Conservation (phyloP, 2,113 vertebrate species). For the Serilophus lunatus region DNA sequence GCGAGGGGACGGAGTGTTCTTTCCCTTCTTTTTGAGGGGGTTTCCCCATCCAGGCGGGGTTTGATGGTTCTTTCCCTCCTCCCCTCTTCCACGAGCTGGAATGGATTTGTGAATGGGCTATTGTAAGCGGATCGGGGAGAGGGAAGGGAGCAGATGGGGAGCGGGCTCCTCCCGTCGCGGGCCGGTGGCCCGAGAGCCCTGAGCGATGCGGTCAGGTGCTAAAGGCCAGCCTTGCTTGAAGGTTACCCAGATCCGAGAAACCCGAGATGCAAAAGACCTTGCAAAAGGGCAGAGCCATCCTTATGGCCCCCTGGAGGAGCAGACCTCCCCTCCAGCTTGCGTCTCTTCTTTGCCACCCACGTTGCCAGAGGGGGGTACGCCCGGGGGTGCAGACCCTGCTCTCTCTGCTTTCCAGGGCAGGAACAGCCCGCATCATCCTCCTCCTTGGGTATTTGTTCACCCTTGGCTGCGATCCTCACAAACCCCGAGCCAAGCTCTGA, state of each 20-base stretch:
- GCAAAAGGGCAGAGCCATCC: background rate
- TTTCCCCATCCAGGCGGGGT: background rate
- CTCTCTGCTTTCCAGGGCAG: background rate
- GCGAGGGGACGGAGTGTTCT: rapidly evolving
- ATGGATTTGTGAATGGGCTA: conserved; percentile 57
- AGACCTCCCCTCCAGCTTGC: too few species aligned
- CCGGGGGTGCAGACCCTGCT: background rate
- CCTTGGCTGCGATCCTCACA: background rate
- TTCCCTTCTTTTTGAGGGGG: background rate
- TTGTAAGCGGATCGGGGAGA: background rate
- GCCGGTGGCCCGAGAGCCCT: background rate
- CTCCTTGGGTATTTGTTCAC: background rate
- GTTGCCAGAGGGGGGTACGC: background rate
- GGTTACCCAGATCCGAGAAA: background rate
- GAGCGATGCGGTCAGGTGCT: conserved; percentile 63
- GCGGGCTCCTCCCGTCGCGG: background rate
- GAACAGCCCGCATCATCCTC: background rate
- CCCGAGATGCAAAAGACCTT: background rate
- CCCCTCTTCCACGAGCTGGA: background rate
- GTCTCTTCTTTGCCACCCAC: background rate
- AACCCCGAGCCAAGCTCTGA: background rate
- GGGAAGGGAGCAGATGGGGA: conserved; percentile 36
- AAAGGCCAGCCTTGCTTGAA: conserved; percentile 24
- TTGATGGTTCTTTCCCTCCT: background rate
- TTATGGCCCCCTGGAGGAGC: background rate